Evolutionary conservation across 2,113 vertebrate species (phyloP).

Genomic region (Eleginops maclovinus): DNA sequence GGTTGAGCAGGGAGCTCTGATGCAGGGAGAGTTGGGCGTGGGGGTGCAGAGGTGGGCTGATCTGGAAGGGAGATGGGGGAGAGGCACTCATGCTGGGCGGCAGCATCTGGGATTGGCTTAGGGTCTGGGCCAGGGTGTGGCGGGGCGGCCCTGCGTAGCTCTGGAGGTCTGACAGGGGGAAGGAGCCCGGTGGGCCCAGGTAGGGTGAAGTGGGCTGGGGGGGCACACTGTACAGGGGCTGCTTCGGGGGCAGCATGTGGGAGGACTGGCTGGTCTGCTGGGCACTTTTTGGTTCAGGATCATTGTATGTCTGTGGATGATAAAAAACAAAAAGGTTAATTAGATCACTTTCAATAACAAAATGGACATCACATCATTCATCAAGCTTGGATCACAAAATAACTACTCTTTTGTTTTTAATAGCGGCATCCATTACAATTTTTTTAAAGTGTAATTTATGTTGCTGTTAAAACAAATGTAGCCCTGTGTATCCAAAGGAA

Average conservation of each 20-base stretch:
- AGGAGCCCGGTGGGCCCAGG: conserved; percentile 90
- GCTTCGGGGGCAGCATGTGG: conserved; percentile 93
- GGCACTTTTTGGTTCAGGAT: conserved; percentile 92
- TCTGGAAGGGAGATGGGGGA: conserved; percentile 93
- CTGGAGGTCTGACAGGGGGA: conserved; percentile 94
- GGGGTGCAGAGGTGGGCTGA: conserved; percentile 91
- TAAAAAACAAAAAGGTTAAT: conserved; percentile 6
- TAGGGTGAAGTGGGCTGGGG: conserved; percentile 92
- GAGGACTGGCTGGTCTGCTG: conserved; percentile 91
- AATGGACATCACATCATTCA: conserved; percentile 2
- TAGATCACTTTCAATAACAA: conserved; percentile 1
- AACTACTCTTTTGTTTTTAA: background rate
- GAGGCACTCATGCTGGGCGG: conserved; percentile 93
- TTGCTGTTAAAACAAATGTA: background rate
- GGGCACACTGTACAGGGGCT: conserved; percentile 92
- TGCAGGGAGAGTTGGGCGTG: conserved; percentile 96
- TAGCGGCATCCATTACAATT: conserved; percentile 8
- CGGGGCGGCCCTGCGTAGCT: conserved; percentile 90
- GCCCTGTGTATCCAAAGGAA: background rate
- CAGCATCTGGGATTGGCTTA: conserved; percentile 94
- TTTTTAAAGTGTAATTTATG: background rate
- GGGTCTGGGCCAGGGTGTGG: conserved; percentile 88
- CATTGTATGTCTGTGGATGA: conserved; percentile 89
- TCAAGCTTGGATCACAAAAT: background rate
- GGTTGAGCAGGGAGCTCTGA: conserved; percentile 94